Conservation (phyloP, 2,797 vertebrate genomes). For the Anomalospiza imberbis region DNA sequence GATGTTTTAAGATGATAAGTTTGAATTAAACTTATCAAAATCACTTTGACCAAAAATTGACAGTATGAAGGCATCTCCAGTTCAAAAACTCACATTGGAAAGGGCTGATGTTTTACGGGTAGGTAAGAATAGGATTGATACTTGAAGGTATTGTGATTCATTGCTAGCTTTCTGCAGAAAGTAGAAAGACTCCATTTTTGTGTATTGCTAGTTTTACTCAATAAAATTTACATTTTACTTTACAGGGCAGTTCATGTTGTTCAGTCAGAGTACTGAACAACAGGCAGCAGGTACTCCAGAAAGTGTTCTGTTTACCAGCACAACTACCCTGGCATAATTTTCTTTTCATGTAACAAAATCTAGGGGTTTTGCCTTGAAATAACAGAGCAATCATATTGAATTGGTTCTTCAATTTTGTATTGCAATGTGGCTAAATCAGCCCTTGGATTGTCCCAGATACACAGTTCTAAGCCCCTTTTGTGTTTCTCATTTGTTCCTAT, state of each 20-base stretch:
- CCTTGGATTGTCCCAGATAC: background rate
- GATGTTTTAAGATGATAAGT: background rate
- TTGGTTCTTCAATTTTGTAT: background rate
- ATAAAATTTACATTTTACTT: conserved; percentile 57
- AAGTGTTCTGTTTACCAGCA: background rate
- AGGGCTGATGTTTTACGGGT: background rate
- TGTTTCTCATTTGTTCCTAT: background rate
- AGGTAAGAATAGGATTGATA: background rate
- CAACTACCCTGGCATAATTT: background rate
- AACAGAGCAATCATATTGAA: background rate
- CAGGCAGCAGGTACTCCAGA: conserved; percentile 4
- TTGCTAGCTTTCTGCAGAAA: background rate
- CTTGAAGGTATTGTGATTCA: conserved; percentile 16
- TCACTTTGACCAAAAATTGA: background rate
- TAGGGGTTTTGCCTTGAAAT: background rate
- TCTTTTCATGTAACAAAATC: background rate
- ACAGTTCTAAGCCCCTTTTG: background rate
- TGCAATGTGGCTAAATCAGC: background rate
- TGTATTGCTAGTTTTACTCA: conserved; percentile 3
- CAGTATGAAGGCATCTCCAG: background rate
- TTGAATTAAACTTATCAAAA: background rate
- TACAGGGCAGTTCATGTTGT: background rate
- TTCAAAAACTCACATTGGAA: background rate
- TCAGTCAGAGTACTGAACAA: background rate
- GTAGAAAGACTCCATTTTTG: background rate